These are phyloP conservation scores for Hybognathus amarus DNA, from an alignment of 2,797 vertebrate species.

Conservation along the genomic window DNA sequence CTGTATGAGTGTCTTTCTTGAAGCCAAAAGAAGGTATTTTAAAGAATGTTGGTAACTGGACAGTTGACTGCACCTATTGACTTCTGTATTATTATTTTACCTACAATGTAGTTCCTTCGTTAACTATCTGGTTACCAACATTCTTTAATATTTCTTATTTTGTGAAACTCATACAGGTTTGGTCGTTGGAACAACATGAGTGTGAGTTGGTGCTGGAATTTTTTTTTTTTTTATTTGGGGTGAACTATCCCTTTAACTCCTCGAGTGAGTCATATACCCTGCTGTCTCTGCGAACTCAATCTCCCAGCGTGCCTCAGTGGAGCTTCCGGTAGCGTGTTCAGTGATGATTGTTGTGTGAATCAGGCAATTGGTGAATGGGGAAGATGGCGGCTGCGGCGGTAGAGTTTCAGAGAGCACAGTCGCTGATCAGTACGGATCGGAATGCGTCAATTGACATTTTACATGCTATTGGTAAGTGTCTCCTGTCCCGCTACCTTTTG, in stretches of 20 bases:
- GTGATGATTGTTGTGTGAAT: constrained; percentile 52
- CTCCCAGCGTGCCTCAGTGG: constrained; percentile 11
- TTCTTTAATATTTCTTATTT: too few relatives aligned
- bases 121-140: too few relatives aligned
- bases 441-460: constrained; percentile 94
- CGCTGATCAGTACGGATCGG: constrained; percentile 89
- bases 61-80: too few relatives aligned
- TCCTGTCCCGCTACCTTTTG: background rate
- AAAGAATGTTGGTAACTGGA: too few relatives aligned
- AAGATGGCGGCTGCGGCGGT: constrained; percentile 95
- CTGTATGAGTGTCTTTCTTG: too few relatives aligned
- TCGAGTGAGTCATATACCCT: background rate
- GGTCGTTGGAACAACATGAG: too few relatives aligned
- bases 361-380: constrained; percentile 78
- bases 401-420: constrained; percentile 96
- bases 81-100: too few relatives aligned
- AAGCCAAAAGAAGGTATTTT: too few relatives aligned
- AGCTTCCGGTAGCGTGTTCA: constrained; percentile 42
- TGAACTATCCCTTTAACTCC: background rate
- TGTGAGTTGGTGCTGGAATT: too few relatives aligned
- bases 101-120: too few relatives aligned
- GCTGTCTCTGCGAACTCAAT: background rate
- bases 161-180: too few relatives aligned
- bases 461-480: constrained; percentile 88
- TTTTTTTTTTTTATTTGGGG: too few relatives aligned